Evolutionary conservation across 2,797 vertebrate genomes (phyloP).

Genomic region (Tarsius wallacei): DNA sequence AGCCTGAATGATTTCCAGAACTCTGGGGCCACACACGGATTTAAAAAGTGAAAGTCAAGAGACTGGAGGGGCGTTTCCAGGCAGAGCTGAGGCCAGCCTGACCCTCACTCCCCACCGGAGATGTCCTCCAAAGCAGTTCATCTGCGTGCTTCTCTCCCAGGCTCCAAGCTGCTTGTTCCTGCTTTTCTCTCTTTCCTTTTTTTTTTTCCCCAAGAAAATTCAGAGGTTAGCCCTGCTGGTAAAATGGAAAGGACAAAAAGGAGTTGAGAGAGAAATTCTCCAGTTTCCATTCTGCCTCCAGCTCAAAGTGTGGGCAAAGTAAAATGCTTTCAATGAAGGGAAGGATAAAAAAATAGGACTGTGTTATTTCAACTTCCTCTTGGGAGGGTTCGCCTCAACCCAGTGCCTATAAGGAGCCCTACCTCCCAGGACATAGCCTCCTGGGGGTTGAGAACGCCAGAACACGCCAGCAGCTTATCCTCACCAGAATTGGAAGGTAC

Average conservation of each 20-base stretch:
- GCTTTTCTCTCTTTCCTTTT: not conserved
- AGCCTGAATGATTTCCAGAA: conserved; percentile 73
- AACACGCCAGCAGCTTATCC: not conserved
- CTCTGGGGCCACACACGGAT: conserved; percentile 62
- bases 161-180: not conserved
- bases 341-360: not conserved
- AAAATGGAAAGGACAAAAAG: not conserved
- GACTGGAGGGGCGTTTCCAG: not conserved
- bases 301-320: not conserved
- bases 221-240: not conserved
- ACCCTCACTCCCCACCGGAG: accelerated
- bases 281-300: not conserved
- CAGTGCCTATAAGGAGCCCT: accelerated
- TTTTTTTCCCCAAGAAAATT: not conserved
- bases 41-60: conserved; percentile 12
- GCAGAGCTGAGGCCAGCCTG: not conserved
- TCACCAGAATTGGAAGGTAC: not conserved
- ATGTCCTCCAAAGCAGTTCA: too few relatives aligned
- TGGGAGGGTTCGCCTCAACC: not conserved
- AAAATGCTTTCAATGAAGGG: not conserved
- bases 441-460: too few relatives aligned
- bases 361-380: not conserved
- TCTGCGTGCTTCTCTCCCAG: not conserved
- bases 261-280: not conserved
- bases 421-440: accelerated